Evolutionary conservation across 2,113 vertebrate species (phyloP), one percentile per base, ranked within the genome.

Genomic region (Triplophysa rosa): DNA sequence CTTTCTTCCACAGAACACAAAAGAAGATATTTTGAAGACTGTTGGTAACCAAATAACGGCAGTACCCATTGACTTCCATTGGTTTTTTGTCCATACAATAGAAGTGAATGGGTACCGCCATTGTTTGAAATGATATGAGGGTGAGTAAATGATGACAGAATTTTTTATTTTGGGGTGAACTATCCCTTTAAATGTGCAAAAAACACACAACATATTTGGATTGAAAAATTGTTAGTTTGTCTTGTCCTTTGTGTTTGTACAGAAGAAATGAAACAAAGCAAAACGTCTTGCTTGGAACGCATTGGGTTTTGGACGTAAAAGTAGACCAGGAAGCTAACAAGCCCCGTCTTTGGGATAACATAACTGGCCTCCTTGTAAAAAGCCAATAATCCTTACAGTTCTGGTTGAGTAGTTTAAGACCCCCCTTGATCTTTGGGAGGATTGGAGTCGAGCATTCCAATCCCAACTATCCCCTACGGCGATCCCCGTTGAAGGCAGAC

Each of bases 371-470:
- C 81, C 85, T 83, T 77, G 81, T 87, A 87, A 90, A 92, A 84
- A 80, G 42, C 67, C 83, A 88, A 78, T 84, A 87, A 87, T 82
- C 84, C 86, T 73, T 84, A 74, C 80, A 76, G 88, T 86, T 91
- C 81, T 90, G 81, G 89, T 86, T 87, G 81, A 87, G 81, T 83
- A 81, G 52, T 17, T 59, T 77, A 80, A 82, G 78, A 80, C 77
- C 80, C 67, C 58, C 24, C 82, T 75, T 80, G 80, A 86, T 82
- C 64, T 84, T 84, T 78, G 63, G 70, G 79, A 75, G 82, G 83
- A 81, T 86, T 80, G 86, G 84, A 88, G 83, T 89, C 84, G 82
- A 84, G 83, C 81, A 90, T 91, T 90, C 85, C 86, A 79, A 84
- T 84, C 65, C 66, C 40, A 23, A 17, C 17, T 33, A 79, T 29